phyloP scores from a whole-genome alignment of 2,797 vertebrate genomes.

The Coregonus sp. region DNA sequence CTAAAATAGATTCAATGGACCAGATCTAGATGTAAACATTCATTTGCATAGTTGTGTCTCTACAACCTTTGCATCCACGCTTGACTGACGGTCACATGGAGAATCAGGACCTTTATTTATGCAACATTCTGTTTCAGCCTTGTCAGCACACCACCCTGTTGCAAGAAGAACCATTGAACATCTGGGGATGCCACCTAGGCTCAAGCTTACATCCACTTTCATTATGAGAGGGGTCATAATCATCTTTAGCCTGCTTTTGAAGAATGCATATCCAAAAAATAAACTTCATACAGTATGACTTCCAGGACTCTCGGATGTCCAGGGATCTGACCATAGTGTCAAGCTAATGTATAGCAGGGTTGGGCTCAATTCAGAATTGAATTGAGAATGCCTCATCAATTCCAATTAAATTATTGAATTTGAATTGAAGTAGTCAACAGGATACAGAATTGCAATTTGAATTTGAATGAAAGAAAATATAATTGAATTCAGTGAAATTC shows the following conservation, averaged over 20 bases:
- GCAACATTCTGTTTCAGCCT: neutral
- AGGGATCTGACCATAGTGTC: neutral
- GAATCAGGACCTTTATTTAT: neutral
- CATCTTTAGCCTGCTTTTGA: neutral
- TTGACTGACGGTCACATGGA: constrained; percentile 34
- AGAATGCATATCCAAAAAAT: neutral
- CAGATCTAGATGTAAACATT: constrained; percentile 31
- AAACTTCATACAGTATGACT: neutral
- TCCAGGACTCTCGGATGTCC: neutral
- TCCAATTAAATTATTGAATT: too few relatives aligned
- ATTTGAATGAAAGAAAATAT: too few relatives aligned
- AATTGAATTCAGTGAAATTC: too few relatives aligned
- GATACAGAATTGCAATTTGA: too few relatives aligned
- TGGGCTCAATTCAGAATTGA: too few relatives aligned
- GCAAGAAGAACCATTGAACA: neutral
- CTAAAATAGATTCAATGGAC: constrained; percentile 12
- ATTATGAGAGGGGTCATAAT: neutral
- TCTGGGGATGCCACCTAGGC: neutral
- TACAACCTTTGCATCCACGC: constrained; percentile 26
- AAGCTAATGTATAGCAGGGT: constrained; percentile 18
- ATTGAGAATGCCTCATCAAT: too few relatives aligned
- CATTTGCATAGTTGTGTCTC: constrained; percentile 23
- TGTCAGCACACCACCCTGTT: neutral
- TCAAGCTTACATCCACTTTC: neutral
- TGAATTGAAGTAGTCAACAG: too few relatives aligned